Base-by-base conservation (phyloP, 2,797 vertebrate species). In the Ateles fusciceps region DNA sequence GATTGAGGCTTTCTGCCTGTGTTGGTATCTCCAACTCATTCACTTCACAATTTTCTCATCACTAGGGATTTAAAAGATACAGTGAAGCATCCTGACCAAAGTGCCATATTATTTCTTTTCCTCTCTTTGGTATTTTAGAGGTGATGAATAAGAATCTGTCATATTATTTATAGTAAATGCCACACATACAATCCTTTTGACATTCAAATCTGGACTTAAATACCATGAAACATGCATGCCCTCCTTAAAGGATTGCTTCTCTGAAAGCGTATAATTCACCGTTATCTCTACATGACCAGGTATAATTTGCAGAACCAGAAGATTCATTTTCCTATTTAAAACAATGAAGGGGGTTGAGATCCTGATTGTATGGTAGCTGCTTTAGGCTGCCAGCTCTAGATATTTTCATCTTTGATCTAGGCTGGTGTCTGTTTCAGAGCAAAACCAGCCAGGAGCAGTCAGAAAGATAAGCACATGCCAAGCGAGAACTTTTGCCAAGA, bases 131-230 rank as follows among this genome's bases (percentile, higher is more conserved):
- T 55, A 83, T 83, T 50, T 85, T 68, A 42, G 46, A 44, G 1
- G 11, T 28, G 26, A 85, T 71, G 59, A 74, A 64, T 68, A 91
- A 79, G 68, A n/a, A 59, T 36, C 42, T 76, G 59, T 75, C 86
- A 11, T 28, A 11, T 72, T 52, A 68, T 59, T 86, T 52, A 26
- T 42, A 42, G 59, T 28, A 48, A 81, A 55, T 57, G 15, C 8
- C 44, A 46, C 6, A 17, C 36, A 30, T 2, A 7, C 52, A 21
- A 55, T 92, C 36, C 33, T 26, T 90, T 55, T 75, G 72, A 89
- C 93, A 91, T 94, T 94, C 91, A 86, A 95, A 91, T 79, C 61
- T 57, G 9, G 36, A 84, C 89, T 96, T 96, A 96, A 94, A 92
- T 48, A 80, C 81, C 52, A 74, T 10, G 61, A 96, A 85, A 81